A percentile compares a stretch with the other conserved stretches of the same genome.
Evolutionary conservation across 2,113 vertebrate genomes (phyloP).

Genomic region (Megaptera novaeangliae): DNA sequence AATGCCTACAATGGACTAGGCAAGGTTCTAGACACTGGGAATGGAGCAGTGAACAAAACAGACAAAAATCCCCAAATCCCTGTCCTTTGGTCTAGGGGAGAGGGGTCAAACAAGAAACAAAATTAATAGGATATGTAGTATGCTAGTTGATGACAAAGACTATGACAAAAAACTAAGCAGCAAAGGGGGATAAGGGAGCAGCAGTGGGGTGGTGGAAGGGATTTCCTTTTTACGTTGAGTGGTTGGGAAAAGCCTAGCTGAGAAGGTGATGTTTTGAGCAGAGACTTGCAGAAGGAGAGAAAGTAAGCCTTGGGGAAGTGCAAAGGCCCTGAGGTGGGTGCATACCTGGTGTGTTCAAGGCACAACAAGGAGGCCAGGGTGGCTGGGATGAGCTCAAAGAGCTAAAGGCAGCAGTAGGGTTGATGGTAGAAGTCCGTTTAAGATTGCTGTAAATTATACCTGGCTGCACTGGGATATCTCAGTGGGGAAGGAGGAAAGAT

Average conservation of each 20-base stretch:
- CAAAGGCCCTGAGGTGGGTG: not conserved
- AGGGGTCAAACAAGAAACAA: not conserved
- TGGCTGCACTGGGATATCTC: not conserved
- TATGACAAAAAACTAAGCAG: not conserved
- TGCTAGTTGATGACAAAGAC: not conserved
- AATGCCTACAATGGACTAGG: not conserved
- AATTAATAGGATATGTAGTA: not conserved
- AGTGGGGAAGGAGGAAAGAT: not conserved
- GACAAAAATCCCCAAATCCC: not conserved
- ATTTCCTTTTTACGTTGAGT: not conserved
- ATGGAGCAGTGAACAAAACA: not conserved
- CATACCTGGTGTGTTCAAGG: not conserved
- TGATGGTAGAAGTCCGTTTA: not conserved
- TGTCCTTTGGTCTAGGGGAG: not conserved
- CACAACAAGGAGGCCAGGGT: not conserved
- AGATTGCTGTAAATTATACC: not conserved
- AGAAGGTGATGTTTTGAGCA: not conserved
- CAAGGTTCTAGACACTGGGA: not conserved
- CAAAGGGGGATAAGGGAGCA: not conserved
- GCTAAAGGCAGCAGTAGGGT: not conserved
- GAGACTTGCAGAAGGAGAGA: not conserved
- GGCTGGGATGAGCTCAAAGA: not conserved
- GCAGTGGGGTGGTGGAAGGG: not conserved
- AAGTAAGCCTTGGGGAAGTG: not conserved
- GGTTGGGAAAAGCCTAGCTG: not conserved